Conservation (phyloP, 2,113 vertebrate genomes). For the Mesembrinibis cayennensis region DNA sequence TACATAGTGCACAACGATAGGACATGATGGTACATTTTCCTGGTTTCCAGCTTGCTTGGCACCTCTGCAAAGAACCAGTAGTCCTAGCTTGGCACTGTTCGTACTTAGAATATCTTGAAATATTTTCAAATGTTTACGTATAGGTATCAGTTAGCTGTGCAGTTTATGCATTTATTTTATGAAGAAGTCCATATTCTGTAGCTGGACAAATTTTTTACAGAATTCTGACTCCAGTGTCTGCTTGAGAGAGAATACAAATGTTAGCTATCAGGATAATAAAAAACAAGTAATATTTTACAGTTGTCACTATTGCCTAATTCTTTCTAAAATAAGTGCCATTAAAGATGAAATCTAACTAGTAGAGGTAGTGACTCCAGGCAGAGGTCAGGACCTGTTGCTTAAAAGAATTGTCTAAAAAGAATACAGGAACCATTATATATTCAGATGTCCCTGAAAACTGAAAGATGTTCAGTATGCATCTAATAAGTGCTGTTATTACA, state of each 20-base stretch:
- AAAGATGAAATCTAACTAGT: neutral
- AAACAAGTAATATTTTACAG: neutral
- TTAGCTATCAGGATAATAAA: neutral
- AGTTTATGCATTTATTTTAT: neutral
- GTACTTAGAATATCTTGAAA: neutral
- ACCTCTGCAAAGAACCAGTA: neutral
- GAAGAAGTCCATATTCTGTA: neutral
- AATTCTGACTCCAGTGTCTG: neutral
- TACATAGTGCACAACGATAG: neutral
- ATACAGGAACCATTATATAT: neutral
- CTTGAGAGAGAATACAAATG: neutral
- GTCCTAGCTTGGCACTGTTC: neutral
- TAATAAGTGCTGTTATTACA: neutral
- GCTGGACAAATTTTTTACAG: neutral
- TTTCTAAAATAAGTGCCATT: neutral
- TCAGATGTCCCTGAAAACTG: neutral
- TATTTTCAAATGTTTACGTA: neutral
- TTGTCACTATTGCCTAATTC: neutral
- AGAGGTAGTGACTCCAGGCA: neutral
- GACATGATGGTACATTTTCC: neutral
- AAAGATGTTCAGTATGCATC: neutral
- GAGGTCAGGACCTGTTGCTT: neutral
- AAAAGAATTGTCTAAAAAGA: neutral
- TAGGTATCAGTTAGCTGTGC: neutral
- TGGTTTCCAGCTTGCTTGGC: neutral